phyloP scores from a whole-genome alignment of 2,113 vertebrate genomes.

The Tringa solitaria region DNA sequence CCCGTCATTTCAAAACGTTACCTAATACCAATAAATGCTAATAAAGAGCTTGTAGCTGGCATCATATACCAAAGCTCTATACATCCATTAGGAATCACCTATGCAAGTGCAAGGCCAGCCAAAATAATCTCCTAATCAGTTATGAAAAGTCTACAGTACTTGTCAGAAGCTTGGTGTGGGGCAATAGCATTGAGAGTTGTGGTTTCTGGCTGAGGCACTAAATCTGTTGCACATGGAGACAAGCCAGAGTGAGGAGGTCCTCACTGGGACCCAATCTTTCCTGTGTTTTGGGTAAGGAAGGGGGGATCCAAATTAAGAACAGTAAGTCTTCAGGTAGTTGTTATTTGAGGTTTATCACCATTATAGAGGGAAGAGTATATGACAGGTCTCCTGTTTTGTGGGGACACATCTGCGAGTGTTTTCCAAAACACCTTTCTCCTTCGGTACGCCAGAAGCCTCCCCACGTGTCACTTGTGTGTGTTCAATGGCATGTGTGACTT shows the following conservation, averaged over 20 bases:
- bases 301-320: background rate
- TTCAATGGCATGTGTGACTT: background rate
- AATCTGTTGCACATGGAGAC: constrained; percentile 52
- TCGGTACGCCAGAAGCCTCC: background rate
- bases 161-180: constrained; percentile 50
- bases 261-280: background rate
- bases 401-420: background rate
- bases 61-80: background rate
- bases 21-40: constrained; percentile 56
- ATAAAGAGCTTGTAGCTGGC: constrained; percentile 60
- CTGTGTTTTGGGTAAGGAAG: background rate
- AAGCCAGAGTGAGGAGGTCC: constrained; percentile 24
- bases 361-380: background rate
- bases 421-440: background rate
- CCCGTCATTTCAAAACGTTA: background rate
- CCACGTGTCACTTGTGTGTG: background rate
- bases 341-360: background rate
- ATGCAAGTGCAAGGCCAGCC: constrained; percentile 36
- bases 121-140: constrained; percentile 70
- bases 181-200: constrained; percentile 53
- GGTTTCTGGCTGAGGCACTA: constrained; percentile 57
- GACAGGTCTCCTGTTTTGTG: background rate
- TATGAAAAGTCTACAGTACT: constrained; percentile 35
- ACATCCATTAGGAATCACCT: constrained; percentile 56
- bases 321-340: background rate